Evolutionary conservation across 2,797 vertebrate species (phyloP).

Genomic region (Linurgus olivaceus): DNA sequence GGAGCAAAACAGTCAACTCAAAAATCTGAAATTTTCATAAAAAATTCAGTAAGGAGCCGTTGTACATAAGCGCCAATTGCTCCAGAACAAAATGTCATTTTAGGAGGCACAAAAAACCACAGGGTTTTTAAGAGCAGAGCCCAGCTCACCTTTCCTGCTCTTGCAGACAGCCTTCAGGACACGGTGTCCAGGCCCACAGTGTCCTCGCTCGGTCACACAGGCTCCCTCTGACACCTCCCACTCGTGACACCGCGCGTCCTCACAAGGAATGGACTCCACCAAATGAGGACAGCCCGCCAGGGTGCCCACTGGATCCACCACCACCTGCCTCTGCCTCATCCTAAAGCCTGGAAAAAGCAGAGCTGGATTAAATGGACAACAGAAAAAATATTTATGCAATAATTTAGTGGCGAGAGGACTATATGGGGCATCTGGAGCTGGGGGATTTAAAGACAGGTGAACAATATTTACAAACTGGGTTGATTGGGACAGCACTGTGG

Average conservation of each 20-base stretch:
- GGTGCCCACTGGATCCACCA: conserved; percentile 76
- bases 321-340: conserved; percentile 82
- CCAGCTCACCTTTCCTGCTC: conserved; percentile 79
- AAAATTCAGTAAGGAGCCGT: not conserved
- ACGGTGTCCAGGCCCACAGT: conserved; percentile 84
- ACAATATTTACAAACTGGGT: not conserved
- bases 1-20: not conserved
- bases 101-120: rapidly evolving
- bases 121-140: not conserved
- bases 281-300: conserved; percentile 82
- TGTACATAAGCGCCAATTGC: not conserved
- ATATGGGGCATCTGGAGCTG: not conserved
- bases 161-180: conserved; percentile 81
- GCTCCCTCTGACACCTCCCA: conserved; percentile 80
- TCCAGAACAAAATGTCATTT: not conserved
- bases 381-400: not conserved
- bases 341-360: conserved; percentile 81
- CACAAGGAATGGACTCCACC: conserved; percentile 87
- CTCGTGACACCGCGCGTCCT: conserved; percentile 83
- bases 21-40: not conserved
- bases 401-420: not conserved
- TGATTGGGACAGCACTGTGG: not conserved
- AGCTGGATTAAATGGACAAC: not conserved
- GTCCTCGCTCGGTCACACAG: conserved; percentile 77
- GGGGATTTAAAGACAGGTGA: not conserved